A percentile compares a stretch with the other conserved stretches of the same genome.
These are phyloP conservation scores for Periophthalmodon schlosseri DNA, from an alignment of 2,113 vertebrate genomes.

Conservation along the genomic window DNA sequence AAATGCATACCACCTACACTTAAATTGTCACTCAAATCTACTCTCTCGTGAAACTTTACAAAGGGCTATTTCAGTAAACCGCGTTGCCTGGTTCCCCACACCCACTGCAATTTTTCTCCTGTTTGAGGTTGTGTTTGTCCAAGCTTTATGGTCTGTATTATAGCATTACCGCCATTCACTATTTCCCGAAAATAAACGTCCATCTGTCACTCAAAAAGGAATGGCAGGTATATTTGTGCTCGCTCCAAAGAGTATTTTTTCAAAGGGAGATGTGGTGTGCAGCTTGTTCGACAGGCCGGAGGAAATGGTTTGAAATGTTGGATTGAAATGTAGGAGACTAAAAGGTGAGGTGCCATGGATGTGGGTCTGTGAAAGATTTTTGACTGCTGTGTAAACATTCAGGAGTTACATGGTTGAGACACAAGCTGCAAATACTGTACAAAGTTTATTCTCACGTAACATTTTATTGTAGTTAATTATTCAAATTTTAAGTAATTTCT, in stretches of 20 bases:
- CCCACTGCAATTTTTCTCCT: slow-evolving; percentile 34
- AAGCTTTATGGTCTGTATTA: slow-evolving; percentile 39
- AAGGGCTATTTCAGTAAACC: slow-evolving; percentile 22
- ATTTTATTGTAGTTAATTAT: too few relatives aligned
- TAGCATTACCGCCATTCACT: slow-evolving; percentile 60
- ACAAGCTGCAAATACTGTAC: slow-evolving; percentile 27
- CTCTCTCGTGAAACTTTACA: slow-evolving; percentile 10
- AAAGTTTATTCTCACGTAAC: too few relatives aligned
- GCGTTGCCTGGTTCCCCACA: slow-evolving; percentile 13
- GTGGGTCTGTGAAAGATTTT: slow-evolving; percentile 15
- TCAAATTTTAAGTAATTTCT: too few relatives aligned
- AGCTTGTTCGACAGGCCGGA: slow-evolving; percentile 4
- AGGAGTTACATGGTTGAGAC: slow-evolving; percentile 26
- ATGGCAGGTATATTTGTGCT: slow-evolving; percentile 56
- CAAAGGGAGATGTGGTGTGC: neutral
- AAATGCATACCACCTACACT: slow-evolving; percentile 33
- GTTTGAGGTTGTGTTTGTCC: slow-evolving; percentile 46
- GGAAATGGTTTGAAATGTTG: slow-evolving; percentile 2
- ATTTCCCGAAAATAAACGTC: slow-evolving; percentile 65
- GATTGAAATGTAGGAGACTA: slow-evolving; percentile 7
- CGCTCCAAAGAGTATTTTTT: slow-evolving; percentile 34
- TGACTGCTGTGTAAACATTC: neutral
- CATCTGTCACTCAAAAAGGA: slow-evolving; percentile 45
- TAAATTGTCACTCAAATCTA: slow-evolving; percentile 31
- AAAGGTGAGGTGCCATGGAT: slow-evolving; percentile 11